Conservation (phyloP, 53 echinoderm and acorn worm species). For the Actinopyga echinites region DNA sequence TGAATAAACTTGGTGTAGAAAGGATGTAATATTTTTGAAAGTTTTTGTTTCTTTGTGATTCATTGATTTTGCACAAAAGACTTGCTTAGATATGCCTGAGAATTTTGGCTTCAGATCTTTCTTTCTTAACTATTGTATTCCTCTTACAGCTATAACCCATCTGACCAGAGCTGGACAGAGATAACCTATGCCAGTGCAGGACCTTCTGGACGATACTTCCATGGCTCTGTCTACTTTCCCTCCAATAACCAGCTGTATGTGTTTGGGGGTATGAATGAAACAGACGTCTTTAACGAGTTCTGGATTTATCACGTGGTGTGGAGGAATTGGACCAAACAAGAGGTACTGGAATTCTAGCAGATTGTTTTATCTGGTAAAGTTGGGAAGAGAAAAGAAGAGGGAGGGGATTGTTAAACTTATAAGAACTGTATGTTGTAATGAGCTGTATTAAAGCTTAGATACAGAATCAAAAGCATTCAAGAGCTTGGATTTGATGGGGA, state of each 20-base stretch:
- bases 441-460: too few relatives aligned
- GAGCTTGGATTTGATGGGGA: too few relatives aligned
- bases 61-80: too few relatives aligned
- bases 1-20: too few relatives aligned
- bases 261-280: constrained; percentile 74
- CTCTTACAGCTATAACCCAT: constrained; percentile 62
- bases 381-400: too few relatives aligned
- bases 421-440: too few relatives aligned
- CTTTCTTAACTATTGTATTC: background rate
- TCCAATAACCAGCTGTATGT: constrained; percentile 46
- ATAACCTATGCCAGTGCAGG: constrained; percentile 11
- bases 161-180: constrained; percentile 57
- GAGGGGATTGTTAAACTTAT: too few relatives aligned
- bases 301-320: constrained; percentile 63
- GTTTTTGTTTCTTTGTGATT: too few relatives aligned
- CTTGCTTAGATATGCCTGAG: too few relatives aligned
- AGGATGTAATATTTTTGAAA: too few relatives aligned
- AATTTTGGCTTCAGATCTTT: too few relatives aligned
- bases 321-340: constrained; percentile 50
- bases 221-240: constrained; percentile 60
- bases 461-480: too few relatives aligned
- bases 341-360: background rate
- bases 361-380: background rate
- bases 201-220: constrained; percentile 72
- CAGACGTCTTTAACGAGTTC: constrained; percentile 64